A percentile compares a stretch with the other conserved stretches of the same genome.
Conservation (phyloP, 2,888 invertebrate genomes). For the Lymantria monacha region DNA sequence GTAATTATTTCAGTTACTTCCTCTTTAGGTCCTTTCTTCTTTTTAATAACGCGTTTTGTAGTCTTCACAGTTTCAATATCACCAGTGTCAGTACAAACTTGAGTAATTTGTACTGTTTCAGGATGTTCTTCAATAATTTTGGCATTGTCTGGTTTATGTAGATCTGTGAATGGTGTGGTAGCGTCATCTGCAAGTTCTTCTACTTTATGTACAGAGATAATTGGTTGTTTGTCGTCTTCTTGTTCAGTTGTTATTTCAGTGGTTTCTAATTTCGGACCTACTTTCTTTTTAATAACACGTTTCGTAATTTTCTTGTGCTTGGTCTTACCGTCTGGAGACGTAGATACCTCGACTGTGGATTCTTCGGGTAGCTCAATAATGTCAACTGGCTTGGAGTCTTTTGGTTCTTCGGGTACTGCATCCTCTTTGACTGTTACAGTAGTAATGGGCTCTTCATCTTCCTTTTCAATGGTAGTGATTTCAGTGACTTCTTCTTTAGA, state of each 20-base stretch:
- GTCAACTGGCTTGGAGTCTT: constrained; percentile 30
- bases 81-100: constrained; percentile 7
- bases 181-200: constrained; percentile 3
- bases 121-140: too few species aligned
- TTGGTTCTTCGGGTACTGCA: background rate
- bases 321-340: constrained; percentile 42
- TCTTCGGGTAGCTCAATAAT: constrained; percentile 52
- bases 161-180: background rate
- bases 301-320: constrained; percentile 42
- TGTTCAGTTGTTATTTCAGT: constrained; percentile 22
- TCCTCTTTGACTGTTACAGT: background rate
- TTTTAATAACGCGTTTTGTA: constrained; percentile 12
- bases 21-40: background rate
- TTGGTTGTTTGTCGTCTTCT: constrained; percentile 31
- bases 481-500: too few species aligned
- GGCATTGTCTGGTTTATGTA: background rate
- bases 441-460: background rate
- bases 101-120: background rate
- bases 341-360: constrained; percentile 39
- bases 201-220: constrained; percentile 40
- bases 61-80: constrained; percentile 43
- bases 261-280: constrained; percentile 17
- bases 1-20: constrained; percentile 17
- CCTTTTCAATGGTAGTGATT: background rate
- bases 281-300: constrained; percentile 32